Conservation (phyloP, 2,888 invertebrate genomes). For the Eledone cirrhosa region DNA sequence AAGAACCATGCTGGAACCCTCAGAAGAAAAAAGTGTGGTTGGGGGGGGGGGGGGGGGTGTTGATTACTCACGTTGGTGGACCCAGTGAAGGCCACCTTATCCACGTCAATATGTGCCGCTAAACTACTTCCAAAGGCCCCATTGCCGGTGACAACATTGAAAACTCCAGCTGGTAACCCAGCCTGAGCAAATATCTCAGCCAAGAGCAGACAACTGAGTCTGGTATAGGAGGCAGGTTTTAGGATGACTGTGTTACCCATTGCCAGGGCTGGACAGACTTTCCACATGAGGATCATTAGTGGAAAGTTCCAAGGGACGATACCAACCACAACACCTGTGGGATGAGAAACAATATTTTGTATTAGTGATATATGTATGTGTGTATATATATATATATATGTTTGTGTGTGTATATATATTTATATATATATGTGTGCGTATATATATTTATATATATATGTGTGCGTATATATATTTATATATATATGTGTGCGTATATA, state of each 20-base stretch:
- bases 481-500: too few species aligned
- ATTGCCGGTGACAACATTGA: conserved; percentile 67
- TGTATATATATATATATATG: too few species aligned
- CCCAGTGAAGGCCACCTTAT: conserved; percentile 67
- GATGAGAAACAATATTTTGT: too few species aligned
- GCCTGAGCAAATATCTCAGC: conserved; percentile 69
- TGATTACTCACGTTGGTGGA: conserved; percentile 61
- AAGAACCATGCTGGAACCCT: not conserved
- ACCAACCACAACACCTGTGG: conserved; percentile 67
- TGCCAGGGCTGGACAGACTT: conserved; percentile 69
- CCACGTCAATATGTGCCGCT: conserved; percentile 62
- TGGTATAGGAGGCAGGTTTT: conserved; percentile 67
- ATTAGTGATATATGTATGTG: too few species aligned
- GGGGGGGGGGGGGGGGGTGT: not conserved
- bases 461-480: too few species aligned
- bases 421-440: too few species aligned
- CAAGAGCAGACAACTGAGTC: conserved; percentile 67
- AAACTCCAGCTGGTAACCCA: conserved; percentile 69
- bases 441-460: too few species aligned
- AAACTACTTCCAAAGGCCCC: conserved; percentile 63
- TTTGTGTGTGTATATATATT: too few species aligned
- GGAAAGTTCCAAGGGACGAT: conserved; percentile 69
- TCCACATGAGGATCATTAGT: conserved; percentile 68
- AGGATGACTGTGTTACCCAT: conserved; percentile 70
- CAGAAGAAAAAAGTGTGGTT: not conserved